Evolutionary conservation across 2,888 invertebrate species (phyloP).

Genomic region (Sturmia bella): DNA sequence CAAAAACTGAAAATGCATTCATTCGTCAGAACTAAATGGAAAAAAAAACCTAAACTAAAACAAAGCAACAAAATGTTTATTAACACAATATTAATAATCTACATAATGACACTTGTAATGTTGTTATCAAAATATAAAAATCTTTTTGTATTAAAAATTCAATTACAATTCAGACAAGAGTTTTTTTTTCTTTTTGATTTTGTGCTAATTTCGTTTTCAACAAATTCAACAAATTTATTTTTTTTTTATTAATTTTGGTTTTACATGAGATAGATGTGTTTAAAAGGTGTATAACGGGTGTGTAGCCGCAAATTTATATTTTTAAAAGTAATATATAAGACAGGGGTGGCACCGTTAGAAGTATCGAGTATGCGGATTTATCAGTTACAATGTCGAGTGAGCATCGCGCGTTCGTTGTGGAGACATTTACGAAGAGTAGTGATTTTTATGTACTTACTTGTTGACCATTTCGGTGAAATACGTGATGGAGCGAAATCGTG

Average conservation of each 20-base stretch:
- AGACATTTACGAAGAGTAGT: too few species aligned
- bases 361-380: too few species aligned
- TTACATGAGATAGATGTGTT: not conserved
- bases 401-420: too few species aligned
- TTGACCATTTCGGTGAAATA: too few species aligned
- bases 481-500: too few species aligned
- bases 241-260: slow-evolving; percentile 40
- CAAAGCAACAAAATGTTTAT: slow-evolving; percentile 65
- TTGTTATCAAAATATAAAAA: slow-evolving; percentile 64
- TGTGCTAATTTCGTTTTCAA: slow-evolving; percentile 39
- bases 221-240: slow-evolving; percentile 40
- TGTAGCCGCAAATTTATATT: too few species aligned
- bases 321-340: too few species aligned
- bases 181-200: not conserved
- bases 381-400: too few species aligned
- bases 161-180: slow-evolving; percentile 5
- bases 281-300: not conserved
- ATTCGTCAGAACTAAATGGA: slow-evolving; percentile 26
- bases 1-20: slow-evolving; percentile 45
- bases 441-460: too few species aligned
- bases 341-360: too few species aligned
- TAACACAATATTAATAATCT: slow-evolving; percentile 68
- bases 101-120: slow-evolving; percentile 65
- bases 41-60: slow-evolving; percentile 3
- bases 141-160: slow-evolving; percentile 48